phyloP scores from a whole-genome alignment of 2,888 invertebrate species.

The Luperina nickerlii region DNA sequence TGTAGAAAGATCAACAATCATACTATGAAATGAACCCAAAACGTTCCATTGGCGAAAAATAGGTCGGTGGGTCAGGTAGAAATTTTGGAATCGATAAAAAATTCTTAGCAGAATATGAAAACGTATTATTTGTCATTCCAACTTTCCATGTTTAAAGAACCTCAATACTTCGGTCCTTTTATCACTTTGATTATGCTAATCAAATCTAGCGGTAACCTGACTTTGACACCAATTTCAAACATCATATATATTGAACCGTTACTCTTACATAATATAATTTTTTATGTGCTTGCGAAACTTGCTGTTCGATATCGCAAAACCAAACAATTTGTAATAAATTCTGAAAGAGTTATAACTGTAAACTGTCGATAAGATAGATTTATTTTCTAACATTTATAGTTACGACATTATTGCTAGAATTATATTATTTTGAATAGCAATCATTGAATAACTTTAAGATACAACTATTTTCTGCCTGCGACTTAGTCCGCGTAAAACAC shows the following conservation, averaged over 20 bases:
- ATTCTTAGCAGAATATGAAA: background rate
- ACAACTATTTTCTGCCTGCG: background rate
- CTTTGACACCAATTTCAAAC: conserved; percentile 53
- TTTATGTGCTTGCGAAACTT: conserved; percentile 44
- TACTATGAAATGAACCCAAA: background rate
- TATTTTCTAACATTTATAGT: conserved; percentile 6
- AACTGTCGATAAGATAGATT: conserved; percentile 18
- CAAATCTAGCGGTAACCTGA: conserved; percentile 33
- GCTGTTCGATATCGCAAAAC: conserved; percentile 52
- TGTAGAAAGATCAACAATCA: background rate
- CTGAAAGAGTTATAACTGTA: conserved; percentile 14
- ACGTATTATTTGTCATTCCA: background rate
- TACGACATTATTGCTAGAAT: conserved; percentile 7
- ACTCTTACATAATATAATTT: conserved; percentile 53
- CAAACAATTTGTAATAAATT: conserved; percentile 47
- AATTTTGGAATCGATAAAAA: background rate
- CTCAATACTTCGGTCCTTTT: conserved; percentile 39
- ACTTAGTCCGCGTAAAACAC: too few relatives aligned
- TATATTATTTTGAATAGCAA: background rate
- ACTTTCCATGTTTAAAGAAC: conserved; percentile 27
- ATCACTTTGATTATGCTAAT: conserved; percentile 42
- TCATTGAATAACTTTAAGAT: background rate
- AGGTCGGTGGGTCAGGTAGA: background rate
- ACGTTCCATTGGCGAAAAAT: background rate
- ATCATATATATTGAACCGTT: conserved; percentile 37